These are phyloP conservation scores for Pimephales promelas DNA, from an alignment of 2,113 vertebrate genomes.

Conservation along the genomic window DNA sequence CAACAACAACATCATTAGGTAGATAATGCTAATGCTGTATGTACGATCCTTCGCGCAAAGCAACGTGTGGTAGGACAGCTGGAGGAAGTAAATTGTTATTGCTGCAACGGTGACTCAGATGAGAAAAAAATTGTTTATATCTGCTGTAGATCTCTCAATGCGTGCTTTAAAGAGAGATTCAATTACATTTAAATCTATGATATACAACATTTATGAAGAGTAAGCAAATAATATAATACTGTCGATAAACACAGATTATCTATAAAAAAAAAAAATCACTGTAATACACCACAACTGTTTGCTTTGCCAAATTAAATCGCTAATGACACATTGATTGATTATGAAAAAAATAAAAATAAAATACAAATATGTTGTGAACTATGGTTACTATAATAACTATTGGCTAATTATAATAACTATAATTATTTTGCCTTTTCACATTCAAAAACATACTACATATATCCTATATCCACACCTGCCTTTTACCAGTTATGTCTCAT, in stretches of 20 bases:
- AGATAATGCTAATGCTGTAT: constrained; percentile 43
- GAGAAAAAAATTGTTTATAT: neutral
- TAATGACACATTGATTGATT: neutral
- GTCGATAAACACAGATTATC: neutral
- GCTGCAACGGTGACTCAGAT: constrained; percentile 6
- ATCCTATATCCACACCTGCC: neutral
- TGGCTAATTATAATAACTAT: neutral
- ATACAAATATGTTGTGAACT: too few relatives aligned
- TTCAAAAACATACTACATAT: neutral
- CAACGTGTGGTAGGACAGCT: constrained; percentile 15
- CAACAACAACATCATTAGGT: constrained; percentile 48
- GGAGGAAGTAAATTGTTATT: constrained; percentile 33
- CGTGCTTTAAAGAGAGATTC: neutral
- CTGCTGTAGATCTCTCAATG: neutral
- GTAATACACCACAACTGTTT: neutral
- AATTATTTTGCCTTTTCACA: neutral
- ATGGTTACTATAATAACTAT: too few relatives aligned
- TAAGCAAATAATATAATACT: constrained; percentile 8
- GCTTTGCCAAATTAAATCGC: neutral
- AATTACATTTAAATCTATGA: neutral
- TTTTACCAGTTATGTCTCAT: neutral
- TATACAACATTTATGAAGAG: neutral
- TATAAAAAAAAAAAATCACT: neutral
- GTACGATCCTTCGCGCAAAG: constrained; percentile 11
- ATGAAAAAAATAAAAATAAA: neutral